Conservation (phyloP, 2,113 vertebrate genomes). For the Condylura cristata region DNA sequence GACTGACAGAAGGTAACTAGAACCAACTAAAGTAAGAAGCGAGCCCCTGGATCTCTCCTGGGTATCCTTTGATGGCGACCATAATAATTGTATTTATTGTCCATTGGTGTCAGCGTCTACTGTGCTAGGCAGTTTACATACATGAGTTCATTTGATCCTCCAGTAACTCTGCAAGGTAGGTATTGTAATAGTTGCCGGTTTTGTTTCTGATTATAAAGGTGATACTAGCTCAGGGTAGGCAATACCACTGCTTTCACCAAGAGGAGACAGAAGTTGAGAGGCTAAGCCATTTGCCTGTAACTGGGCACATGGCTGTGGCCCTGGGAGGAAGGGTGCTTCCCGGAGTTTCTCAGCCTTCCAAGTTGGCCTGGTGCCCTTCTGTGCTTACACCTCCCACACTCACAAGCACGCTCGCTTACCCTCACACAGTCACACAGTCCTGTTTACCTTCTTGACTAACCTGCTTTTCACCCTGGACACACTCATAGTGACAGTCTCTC, state of each 20-base stretch:
- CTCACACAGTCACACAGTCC: neutral
- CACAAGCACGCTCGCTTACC: neutral
- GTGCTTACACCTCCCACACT: neutral
- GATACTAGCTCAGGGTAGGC: neutral
- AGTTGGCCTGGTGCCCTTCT: neutral
- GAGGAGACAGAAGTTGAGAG: neutral
- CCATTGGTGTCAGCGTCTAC: neutral
- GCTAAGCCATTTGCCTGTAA: neutral
- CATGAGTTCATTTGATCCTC: neutral
- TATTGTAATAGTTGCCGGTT: neutral
- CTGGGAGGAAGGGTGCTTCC: neutral
- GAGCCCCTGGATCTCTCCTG: neutral
- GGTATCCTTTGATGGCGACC: constrained; percentile 53
- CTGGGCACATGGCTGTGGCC: neutral
- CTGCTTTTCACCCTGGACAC: neutral
- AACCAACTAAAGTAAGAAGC: constrained; percentile 68
- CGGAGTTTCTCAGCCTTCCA: neutral
- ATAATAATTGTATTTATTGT: constrained; percentile 33
- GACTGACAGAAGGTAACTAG: constrained; percentile 77
- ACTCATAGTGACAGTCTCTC: neutral
- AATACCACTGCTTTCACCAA: neutral
- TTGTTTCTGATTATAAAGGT: constrained; percentile 42
- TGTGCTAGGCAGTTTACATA: neutral
- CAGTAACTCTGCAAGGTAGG: neutral
- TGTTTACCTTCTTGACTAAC: neutral